phyloP scores from a whole-genome alignment of 2,113 vertebrate genomes.

The Taurulus bubalis region DNA sequence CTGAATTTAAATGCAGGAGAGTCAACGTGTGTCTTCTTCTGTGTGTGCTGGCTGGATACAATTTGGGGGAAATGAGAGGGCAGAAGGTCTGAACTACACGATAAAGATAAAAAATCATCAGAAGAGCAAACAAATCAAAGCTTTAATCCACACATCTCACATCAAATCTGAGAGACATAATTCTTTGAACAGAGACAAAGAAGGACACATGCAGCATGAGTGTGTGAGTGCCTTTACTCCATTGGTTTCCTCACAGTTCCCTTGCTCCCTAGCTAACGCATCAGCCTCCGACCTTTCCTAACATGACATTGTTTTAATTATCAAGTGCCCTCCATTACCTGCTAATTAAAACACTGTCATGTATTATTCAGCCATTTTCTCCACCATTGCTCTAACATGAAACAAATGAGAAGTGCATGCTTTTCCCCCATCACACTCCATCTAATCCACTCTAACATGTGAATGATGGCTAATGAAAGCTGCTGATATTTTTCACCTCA shows the following conservation, averaged over 20 bases:
- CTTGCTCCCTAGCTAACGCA: constrained; percentile 13
- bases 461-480: constrained; percentile 56
- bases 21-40: neutral
- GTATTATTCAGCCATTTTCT: constrained; percentile 67
- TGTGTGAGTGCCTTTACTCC: neutral
- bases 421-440: constrained; percentile 19
- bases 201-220: neutral
- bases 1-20: neutral
- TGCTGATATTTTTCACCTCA: constrained; percentile 47
- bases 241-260: neutral
- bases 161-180: neutral
- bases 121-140: constrained; percentile 11
- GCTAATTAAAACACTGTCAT: constrained; percentile 69
- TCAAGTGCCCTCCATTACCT: constrained; percentile 29
- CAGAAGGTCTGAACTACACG: constrained; percentile 1
- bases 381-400: constrained; percentile 28
- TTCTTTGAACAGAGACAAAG: neutral
- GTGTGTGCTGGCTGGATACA: neutral
- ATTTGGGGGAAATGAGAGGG: constrained; percentile 17
- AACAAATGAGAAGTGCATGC: constrained; percentile 41
- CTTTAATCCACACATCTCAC: constrained; percentile 4
- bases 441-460: constrained; percentile 44
- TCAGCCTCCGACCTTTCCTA: constrained; percentile 57
- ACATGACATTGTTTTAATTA: constrained; percentile 67
- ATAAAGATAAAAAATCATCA: constrained; percentile 11